phyloP scores from a whole-genome alignment of 2,113 vertebrate species.

The Erythrolamprus reginae region DNA sequence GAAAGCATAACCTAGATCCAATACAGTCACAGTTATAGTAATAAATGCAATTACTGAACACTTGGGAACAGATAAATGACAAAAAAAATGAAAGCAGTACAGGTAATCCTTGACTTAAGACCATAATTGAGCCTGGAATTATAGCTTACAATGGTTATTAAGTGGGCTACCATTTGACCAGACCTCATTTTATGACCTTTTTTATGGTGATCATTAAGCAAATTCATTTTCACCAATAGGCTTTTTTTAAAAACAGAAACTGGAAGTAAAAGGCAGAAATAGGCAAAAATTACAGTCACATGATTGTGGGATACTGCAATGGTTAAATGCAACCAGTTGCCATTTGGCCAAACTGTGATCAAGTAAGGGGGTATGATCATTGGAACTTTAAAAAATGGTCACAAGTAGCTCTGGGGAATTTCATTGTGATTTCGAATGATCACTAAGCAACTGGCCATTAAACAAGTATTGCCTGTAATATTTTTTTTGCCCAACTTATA shows the following conservation, averaged over 20 bases:
- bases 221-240: neutral
- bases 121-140: neutral
- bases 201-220: neutral
- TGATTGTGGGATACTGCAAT: neutral
- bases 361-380: neutral
- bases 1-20: neutral
- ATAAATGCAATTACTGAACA: neutral
- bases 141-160: neutral
- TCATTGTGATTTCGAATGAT: neutral
- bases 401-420: neutral
- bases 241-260: neutral
- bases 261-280: neutral
- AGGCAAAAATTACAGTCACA: neutral
- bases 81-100: neutral
- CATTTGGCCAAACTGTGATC: neutral
- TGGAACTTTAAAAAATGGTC: neutral
- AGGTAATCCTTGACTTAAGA: neutral
- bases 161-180: neutral
- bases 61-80: neutral
- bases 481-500: neutral
- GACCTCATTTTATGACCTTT: neutral
- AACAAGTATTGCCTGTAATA: neutral
- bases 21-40: neutral
- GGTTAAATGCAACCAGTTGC: neutral
- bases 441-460: neutral